Evolutionary conservation across 2,888 invertebrate genomes (phyloP), one percentile per base, ranked within the genome.

Genomic region (Dysmachus trigonus): DNA sequence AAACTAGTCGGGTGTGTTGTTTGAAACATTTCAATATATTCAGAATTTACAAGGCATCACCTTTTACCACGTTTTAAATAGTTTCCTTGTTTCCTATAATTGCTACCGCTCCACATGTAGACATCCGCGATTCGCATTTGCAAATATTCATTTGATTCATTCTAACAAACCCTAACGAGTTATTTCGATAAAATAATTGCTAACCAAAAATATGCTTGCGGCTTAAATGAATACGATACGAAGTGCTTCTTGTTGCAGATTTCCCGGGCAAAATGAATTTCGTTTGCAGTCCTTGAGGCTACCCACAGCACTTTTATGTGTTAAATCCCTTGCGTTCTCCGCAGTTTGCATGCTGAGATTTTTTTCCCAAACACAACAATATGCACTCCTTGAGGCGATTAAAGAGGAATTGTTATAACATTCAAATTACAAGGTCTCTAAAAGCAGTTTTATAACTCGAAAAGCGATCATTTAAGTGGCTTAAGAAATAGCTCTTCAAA

Each of bases 191-290:
- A 79, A 79, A 79, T 47, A 84, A 71, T 30, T 84, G 72, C 27
- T 15, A 71, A 62, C 83, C 71, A 71, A 83, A 83, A 71, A 83
- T 47, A 47, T 73, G 8, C 38, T 83, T 71, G 82, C 22, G 82
- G 82, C 22, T 41, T n/a, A 62, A 62, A 62, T 62, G 62, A 62
- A 62, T 10, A 62, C n/a, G 62, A 62, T 3, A 62, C 27, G 62
- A 10, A 53, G 7, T 18, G 53, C 22, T 53, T 53, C 53, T 8
- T 62, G 62, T 62, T 62, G 62, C 62, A 62, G 62, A 62, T 62
- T 62, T 62, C 10, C 62, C 10, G 10, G 8, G 62, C 22, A 22
- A 22, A 62, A 62, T 62, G 62, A 27, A 62, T 22, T 62, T 62
- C 27, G 62, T 27, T 62, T 22, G 62, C 62, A 62, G 27, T 62